A percentile compares a stretch with the other conserved stretches of the same genome.
phyloP scores from a whole-genome alignment of 2,888 invertebrate genomes.

The Caenorhabditis japonica region DNA sequence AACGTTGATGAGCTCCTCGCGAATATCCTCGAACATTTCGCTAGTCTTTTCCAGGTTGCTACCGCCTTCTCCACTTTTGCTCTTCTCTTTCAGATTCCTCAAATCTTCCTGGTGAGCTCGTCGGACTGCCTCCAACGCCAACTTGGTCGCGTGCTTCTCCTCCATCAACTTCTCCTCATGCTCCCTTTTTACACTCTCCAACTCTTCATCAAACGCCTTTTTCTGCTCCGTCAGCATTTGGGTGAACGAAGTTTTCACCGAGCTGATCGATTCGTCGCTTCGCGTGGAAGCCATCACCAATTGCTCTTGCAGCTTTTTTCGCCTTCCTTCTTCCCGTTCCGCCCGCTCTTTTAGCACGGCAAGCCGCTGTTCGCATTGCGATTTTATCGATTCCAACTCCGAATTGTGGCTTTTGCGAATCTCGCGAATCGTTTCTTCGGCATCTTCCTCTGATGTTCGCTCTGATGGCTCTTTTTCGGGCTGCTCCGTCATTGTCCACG shows the following conservation, averaged over 20 bases:
- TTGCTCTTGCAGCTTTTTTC: slow-evolving; percentile 69
- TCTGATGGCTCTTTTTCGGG: slow-evolving; percentile 23
- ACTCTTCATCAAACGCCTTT: slow-evolving; percentile 63
- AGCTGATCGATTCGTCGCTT: slow-evolving; percentile 63
- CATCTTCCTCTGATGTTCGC: slow-evolving; percentile 32
- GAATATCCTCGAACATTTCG: slow-evolving; percentile 67
- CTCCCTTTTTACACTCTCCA: slow-evolving; percentile 64
- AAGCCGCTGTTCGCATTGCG: slow-evolving; percentile 70
- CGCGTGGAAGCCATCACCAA: slow-evolving; percentile 59
- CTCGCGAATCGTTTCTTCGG: slow-evolving; percentile 60
- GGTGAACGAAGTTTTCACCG: slow-evolving; percentile 66
- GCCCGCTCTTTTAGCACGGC: slow-evolving; percentile 64
- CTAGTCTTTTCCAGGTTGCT: slow-evolving; percentile 49
- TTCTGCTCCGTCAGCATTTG: slow-evolving; percentile 67
- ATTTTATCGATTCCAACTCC: slow-evolving; percentile 65
- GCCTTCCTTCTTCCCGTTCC: slow-evolving; percentile 66
- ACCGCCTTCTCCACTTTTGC: slow-evolving; percentile 38
- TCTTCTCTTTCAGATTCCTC: slow-evolving; percentile 55
- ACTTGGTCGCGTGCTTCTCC: slow-evolving; percentile 72
- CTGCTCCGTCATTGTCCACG: slow-evolving; percentile 64
- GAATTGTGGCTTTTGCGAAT: slow-evolving; percentile 62
- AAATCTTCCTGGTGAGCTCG: slow-evolving; percentile 75
- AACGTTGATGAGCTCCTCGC: slow-evolving; percentile 70
- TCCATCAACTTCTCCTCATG: slow-evolving; percentile 72
- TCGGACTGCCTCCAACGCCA: slow-evolving; percentile 75